These are phyloP conservation scores for Xiphophorus maculatus DNA, from an alignment of 2,113 vertebrate species.

Conservation along the genomic window DNA sequence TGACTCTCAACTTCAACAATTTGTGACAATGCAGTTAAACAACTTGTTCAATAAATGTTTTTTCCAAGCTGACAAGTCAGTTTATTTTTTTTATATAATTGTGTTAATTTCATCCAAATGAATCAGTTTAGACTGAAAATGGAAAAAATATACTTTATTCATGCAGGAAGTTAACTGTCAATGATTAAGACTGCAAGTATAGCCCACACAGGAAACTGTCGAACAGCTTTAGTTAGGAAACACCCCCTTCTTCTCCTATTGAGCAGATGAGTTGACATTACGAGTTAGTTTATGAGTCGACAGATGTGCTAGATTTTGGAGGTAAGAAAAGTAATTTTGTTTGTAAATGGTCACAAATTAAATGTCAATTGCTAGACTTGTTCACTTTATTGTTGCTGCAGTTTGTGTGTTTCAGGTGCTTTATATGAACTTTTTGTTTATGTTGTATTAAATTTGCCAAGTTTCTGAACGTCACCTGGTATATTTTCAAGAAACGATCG, in stretches of 20 bases:
- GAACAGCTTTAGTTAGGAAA: slow-evolving; percentile 30
- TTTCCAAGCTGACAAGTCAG: slow-evolving; percentile 35
- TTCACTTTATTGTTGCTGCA: background rate
- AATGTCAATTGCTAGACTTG: background rate
- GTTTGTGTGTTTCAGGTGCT: background rate
- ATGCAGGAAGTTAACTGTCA: slow-evolving; percentile 39
- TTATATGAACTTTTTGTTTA: background rate
- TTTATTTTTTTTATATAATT: background rate
- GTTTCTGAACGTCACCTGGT: background rate
- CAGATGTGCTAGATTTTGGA: slow-evolving; percentile 22
- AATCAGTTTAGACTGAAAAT: no score
- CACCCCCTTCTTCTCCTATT: slow-evolving; percentile 26
- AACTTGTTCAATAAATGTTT: slow-evolving; percentile 69
- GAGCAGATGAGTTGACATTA: slow-evolving; percentile 21
- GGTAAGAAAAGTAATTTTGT: background rate
- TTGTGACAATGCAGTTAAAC: slow-evolving; percentile 52
- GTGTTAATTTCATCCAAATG: no score
- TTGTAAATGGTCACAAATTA: background rate
- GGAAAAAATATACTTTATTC: background rate
- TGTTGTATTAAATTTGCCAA: background rate
- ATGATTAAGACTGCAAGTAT: slow-evolving; percentile 1
- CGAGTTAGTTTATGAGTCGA: slow-evolving; percentile 16
- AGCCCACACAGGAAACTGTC: slow-evolving; percentile 67
- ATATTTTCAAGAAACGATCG: background rate
- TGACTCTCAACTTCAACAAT: slow-evolving; percentile 30